phyloP scores from a whole-genome alignment of 2,797 vertebrate species.

The Coilia nasus region DNA sequence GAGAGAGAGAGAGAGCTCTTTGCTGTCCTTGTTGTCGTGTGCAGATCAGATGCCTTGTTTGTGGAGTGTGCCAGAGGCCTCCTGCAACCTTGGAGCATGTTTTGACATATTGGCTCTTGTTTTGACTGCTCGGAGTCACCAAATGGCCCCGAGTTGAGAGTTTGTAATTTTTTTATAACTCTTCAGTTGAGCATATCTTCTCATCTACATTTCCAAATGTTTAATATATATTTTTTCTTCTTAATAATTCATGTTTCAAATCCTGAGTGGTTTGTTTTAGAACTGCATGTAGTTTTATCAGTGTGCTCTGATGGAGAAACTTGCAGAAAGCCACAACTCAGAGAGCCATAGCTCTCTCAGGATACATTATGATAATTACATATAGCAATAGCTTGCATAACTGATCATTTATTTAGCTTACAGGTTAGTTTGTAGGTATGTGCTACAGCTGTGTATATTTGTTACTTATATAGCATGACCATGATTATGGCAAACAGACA shows the following conservation, averaged over 20 bases:
- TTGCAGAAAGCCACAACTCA: not conserved
- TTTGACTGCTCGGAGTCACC: not conserved
- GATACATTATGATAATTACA: too few species aligned
- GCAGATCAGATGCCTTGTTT: conserved; percentile 2
- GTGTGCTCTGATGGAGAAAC: not conserved
- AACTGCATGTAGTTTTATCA: not conserved
- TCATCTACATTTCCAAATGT: not conserved
- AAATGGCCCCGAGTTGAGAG: not conserved
- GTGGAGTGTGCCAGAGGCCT: not conserved
- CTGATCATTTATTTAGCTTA: not conserved
- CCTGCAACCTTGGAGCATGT: not conserved
- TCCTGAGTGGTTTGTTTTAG: not conserved
- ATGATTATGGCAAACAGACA: too few species aligned
- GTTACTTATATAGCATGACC: not conserved
- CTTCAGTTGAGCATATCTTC: not conserved
- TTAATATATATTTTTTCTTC: not conserved
- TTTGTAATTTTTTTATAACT: not conserved
- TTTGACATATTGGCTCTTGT: not conserved
- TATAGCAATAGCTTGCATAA: not conserved
- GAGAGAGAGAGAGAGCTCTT: not conserved
- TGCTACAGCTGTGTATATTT: not conserved
- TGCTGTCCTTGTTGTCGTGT: not conserved
- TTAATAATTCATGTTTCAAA: not conserved
- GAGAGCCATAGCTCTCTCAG: too few species aligned
- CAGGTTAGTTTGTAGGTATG: not conserved